A percentile compares a stretch with the other conserved stretches of the same genome.
Evolutionary conservation across 2,888 invertebrate species (phyloP).

Genomic region (Diachrysia chrysitis): DNA sequence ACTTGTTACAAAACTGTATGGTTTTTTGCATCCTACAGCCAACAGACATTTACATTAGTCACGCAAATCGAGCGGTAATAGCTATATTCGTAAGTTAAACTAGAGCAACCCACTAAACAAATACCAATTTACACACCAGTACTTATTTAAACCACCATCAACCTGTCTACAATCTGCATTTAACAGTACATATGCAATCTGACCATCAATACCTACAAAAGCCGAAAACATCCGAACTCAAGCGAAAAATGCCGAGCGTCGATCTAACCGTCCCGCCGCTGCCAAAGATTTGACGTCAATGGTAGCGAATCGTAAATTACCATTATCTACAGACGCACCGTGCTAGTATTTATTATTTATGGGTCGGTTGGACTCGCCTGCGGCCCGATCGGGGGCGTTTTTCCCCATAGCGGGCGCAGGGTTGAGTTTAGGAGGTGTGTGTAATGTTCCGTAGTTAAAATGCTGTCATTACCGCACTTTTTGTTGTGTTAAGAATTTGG

Average conservation of each 20-base stretch:
- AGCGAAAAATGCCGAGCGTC: slow-evolving; percentile 71
- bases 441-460: slow-evolving; percentile 71
- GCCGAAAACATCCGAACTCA: slow-evolving; percentile 46
- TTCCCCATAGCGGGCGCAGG: slow-evolving; percentile 75
- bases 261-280: slow-evolving; percentile 76
- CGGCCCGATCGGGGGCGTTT: slow-evolving; percentile 79
- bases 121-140: slow-evolving; percentile 5
- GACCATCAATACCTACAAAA: slow-evolving; percentile 43
- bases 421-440: slow-evolving; percentile 72
- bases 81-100: neutral
- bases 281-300: slow-evolving; percentile 86
- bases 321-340: slow-evolving; percentile 88
- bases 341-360: slow-evolving; percentile 89
- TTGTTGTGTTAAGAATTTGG: slow-evolving; percentile 54
- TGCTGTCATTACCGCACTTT: slow-evolving; percentile 61
- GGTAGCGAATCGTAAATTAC: slow-evolving; percentile 87
- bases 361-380: slow-evolving; percentile 84
- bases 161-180: slow-evolving; percentile 10
- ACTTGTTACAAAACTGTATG: neutral
- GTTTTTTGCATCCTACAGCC: neutral
- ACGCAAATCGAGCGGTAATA: neutral
- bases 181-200: slow-evolving; percentile 16
- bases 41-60: too few relatives aligned
- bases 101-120: slow-evolving; percentile 8
- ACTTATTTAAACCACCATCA: neutral